A percentile compares a stretch with the other conserved stretches of the same genome.
These are phyloP conservation scores for Heliconius hewitsoni DNA, from an alignment of 1,140 invertebrate genomes.

Conservation along the genomic window DNA sequence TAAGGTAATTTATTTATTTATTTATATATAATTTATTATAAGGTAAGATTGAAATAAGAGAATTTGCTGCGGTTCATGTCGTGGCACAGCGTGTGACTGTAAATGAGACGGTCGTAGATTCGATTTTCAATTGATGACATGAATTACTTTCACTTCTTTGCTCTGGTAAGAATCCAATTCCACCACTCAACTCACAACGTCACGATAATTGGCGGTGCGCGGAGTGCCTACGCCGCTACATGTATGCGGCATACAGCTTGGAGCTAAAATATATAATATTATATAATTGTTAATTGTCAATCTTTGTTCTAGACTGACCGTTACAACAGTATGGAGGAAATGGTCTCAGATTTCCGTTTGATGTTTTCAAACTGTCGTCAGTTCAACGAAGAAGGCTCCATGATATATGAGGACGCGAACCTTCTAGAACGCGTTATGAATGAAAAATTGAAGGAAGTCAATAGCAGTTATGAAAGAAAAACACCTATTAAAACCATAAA, in stretches of 20 bases:
- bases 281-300: not conserved
- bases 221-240: too few relatives aligned
- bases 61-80: too few relatives aligned
- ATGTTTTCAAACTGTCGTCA: conserved; percentile 98
- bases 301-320: conserved; percentile 78
- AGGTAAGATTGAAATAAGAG: too few relatives aligned
- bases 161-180: too few relatives aligned
- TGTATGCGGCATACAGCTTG: too few relatives aligned
- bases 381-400: conserved; percentile 97
- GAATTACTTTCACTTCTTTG: too few relatives aligned
- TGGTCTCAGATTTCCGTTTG: conserved; percentile 85
- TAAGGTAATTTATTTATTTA: conserved; percentile 75
- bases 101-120: too few relatives aligned
- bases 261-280: too few relatives aligned
- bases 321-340: conserved; percentile 83
- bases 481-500: conserved; percentile 58
- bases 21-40: not conserved
- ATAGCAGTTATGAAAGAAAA: conserved; percentile 55
- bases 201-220: too few relatives aligned
- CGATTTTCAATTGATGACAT: too few relatives aligned
- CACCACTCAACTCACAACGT: too few relatives aligned
- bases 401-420: conserved; percentile 97
- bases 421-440: conserved; percentile 92
- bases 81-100: too few relatives aligned
- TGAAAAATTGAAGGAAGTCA: conserved; percentile 90